phyloP scores from a whole-genome alignment of 1,140 invertebrate species.

The Drosophila mojavensis region DNA sequence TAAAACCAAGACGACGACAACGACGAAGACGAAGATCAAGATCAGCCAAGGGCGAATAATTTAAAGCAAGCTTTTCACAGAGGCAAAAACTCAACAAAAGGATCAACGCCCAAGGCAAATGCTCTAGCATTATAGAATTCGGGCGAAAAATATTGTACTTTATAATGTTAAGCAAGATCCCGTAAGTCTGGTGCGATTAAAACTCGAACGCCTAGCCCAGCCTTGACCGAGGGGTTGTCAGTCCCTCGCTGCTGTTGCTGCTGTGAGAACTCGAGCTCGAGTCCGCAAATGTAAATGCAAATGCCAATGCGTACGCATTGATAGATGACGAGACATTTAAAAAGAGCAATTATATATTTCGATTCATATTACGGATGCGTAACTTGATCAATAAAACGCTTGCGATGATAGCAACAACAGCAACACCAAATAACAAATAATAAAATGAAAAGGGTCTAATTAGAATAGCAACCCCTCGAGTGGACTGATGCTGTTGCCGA shows the following conservation, averaged over 20 bases:
- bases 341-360: conserved; percentile 80
- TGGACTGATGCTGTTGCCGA: conserved; percentile 44
- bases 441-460: conserved; percentile 53
- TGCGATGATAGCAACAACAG: conserved; percentile 68
- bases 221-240: conserved; percentile 26
- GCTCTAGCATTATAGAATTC: conserved; percentile 54
- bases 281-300: conserved; percentile 42
- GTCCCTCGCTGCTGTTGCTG: conserved; percentile 8
- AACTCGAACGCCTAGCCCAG: conserved; percentile 56
- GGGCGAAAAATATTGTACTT: conserved; percentile 60
- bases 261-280: conserved; percentile 54
- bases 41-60: conserved; percentile 53
- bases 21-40: conserved; percentile 6
- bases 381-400: conserved; percentile 83
- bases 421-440: not conserved
- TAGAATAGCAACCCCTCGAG: conserved; percentile 52
- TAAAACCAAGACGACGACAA: not conserved
- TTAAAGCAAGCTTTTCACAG: conserved; percentile 74
- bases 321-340: conserved; percentile 75
- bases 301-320: conserved; percentile 46
- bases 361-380: conserved; percentile 80
- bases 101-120: conserved; percentile 26
- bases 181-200: conserved; percentile 79
- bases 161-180: conserved; percentile 79
- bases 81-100: conserved; percentile 49